phyloP scores from a whole-genome alignment of 2,888 invertebrate genomes.

The Tipula lateralis region DNA sequence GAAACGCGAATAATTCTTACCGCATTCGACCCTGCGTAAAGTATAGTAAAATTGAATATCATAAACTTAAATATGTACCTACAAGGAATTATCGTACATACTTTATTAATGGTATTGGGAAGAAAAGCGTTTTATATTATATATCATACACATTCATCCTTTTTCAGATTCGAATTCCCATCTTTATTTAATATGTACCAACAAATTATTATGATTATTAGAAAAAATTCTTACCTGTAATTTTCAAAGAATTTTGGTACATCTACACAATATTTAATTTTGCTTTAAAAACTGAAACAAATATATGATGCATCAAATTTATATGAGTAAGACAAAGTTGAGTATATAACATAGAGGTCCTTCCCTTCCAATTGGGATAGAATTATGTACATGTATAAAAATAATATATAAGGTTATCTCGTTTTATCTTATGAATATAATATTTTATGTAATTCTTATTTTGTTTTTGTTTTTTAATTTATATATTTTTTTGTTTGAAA shows the following conservation, averaged over 20 bases:
- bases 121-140: not conserved
- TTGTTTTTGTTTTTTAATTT: slow-evolving; percentile 11
- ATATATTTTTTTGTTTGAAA: not conserved
- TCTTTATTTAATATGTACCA: not conserved
- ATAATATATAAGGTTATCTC: not conserved
- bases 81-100: too few relatives aligned
- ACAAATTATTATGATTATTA: not conserved
- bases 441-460: slow-evolving; percentile 13
- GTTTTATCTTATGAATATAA: not conserved
- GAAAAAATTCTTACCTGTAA: not conserved
- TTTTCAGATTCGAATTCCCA: not conserved
- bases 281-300: not conserved
- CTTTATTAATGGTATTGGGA: too few relatives aligned
- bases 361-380: slow-evolving; percentile 28
- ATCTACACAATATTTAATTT: not conserved
- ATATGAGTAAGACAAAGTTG: not conserved
- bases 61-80: not conserved
- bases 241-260: not conserved
- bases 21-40: not conserved
- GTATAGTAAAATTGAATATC: not conserved
- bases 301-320: not conserved
- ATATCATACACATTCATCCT: not conserved
- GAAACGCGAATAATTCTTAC: not conserved
- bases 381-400: not conserved
- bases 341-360: not conserved